Percentiles rank a stretch among this genome's conserved stretches.
These are phyloP conservation scores for Drosophila sulfurigaster DNA, from an alignment of 1,140 invertebrate species.

Conservation along the genomic window DNA sequence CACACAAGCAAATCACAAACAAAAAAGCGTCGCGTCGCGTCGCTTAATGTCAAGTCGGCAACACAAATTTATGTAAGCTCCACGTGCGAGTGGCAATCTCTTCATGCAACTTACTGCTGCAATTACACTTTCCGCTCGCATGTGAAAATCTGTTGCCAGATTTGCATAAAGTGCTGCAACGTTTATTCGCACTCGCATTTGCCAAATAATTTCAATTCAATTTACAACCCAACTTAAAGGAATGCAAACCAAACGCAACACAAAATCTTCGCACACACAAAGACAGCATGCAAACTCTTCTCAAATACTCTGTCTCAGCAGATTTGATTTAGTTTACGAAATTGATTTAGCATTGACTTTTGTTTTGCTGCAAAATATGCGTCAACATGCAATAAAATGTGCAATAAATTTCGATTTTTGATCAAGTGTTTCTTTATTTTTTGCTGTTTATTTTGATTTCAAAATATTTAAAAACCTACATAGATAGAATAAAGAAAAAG, in stretches of 20 bases:
- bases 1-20: not conserved
- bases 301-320: not conserved
- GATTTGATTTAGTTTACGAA: no score
- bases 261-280: not conserved
- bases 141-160: conserved; percentile 54
- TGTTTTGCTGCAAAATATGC: no score
- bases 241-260: not conserved
- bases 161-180: conserved; percentile 65
- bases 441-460: no score
- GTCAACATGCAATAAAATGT: no score
- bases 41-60: conserved; percentile 2
- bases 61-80: conserved; percentile 24
- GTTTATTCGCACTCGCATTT: conserved; percentile 31
- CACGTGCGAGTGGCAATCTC: conserved; percentile 1
- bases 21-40: not conserved
- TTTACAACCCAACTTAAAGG: conserved; percentile 49
- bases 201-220: conserved; percentile 69
- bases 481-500: no score
- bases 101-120: conserved; percentile 18
- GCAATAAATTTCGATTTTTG: no score
- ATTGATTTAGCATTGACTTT: no score
- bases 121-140: conserved; percentile 17
- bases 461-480: no score
- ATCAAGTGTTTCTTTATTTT: no score
- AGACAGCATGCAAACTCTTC: no score